Base-by-base conservation (phyloP, 2,888 invertebrate species). In the Ormyrus pomaceus region DNA sequence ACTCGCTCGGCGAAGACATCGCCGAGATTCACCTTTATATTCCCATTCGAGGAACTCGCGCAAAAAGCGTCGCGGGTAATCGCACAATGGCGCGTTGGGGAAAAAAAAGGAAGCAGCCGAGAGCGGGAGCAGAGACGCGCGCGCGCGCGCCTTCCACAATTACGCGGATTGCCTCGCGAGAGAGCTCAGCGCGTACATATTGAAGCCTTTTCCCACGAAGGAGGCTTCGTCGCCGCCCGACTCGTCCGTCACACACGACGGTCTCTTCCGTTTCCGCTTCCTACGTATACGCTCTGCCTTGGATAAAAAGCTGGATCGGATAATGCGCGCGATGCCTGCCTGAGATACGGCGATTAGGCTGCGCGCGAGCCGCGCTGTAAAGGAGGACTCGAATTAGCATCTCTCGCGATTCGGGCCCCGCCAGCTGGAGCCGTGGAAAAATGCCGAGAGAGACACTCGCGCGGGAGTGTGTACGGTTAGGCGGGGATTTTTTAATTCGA, bases 181-280 rank as follows among this genome's bases (percentile, higher is more conserved):
- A 48, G 59, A 68, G 59, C 34, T 75, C 65, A 11, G 66, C 59
- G 55, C 13, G 53, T 34, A 56, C 53, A 13, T 64, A 73, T 79
- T 34, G 71, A 55, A 55, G 71, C 48, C 19, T 74, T 74, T 82
- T 79, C 82, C 79, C 79, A 79, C 76, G 75, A 58, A 45, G 59
- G 13, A 66, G 65, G 34, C 19, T 34, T 34, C 19, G 56, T 19
- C 13, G 51, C 68, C 46, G 10, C 9, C 34, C n/a, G 75, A 64
- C 59, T 61, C 82, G 75, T 78, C 78, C 83, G 83, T 82, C 83
- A 81, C 82, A 76, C 83, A 79, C 78, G 70, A 76, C 70, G 81
- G 74, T 80, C 80, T 83, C 81, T 84, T 83, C 83, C 83, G 84
- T 83, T 84, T 85, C 84, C 85, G 84, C 83, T 84, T 84, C 83